Evolutionary conservation across 2,888 invertebrate species (phyloP).

Genomic region (Gari tellinella): DNA sequence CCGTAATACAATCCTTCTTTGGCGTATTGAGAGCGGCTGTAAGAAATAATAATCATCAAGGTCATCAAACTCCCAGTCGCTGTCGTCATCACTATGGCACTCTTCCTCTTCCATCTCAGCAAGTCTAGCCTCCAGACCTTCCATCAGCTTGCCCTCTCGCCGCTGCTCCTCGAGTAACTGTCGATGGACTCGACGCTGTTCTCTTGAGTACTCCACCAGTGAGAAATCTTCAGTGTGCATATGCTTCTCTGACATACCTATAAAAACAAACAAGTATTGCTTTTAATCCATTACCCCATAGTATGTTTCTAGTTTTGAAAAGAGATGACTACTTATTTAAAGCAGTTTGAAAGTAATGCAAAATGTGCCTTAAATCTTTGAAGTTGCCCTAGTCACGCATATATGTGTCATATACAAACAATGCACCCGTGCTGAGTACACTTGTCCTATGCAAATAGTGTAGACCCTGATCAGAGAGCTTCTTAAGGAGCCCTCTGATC

Average conservation of each 20-base stretch:
- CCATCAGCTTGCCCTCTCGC: slow-evolving; percentile 85
- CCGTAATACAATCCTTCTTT: slow-evolving; percentile 93
- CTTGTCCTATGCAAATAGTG: too few species aligned
- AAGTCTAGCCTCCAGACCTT: slow-evolving; percentile 67
- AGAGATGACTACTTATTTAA: too few species aligned
- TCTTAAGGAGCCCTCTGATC: too few species aligned
- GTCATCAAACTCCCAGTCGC: slow-evolving; percentile 76
- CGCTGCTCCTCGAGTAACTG: slow-evolving; percentile 91
- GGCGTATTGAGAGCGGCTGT: slow-evolving; percentile 95
- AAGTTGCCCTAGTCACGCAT: too few species aligned
- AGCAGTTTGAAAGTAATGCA: too few species aligned
- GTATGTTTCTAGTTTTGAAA: too few species aligned
- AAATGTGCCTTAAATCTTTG: too few species aligned
- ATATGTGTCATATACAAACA: too few species aligned
- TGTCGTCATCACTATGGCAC: slow-evolving; percentile 70
- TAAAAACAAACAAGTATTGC: too few species aligned
- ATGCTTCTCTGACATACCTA: slow-evolving; percentile 91
- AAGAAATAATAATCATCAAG: slow-evolving; percentile 83
- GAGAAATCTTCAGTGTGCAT: slow-evolving; percentile 91
- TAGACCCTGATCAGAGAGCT: too few species aligned
- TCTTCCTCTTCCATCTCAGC: slow-evolving; percentile 66
- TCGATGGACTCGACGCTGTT: slow-evolving; percentile 94
- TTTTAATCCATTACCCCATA: too few species aligned
- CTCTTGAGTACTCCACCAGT: slow-evolving; percentile 94
- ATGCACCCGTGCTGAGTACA: too few species aligned